A percentile compares a stretch with the other conserved stretches of the same genome.
Conservation (phyloP, 1,140 invertebrate species). For the Cardiocondyla obscurior region DNA sequence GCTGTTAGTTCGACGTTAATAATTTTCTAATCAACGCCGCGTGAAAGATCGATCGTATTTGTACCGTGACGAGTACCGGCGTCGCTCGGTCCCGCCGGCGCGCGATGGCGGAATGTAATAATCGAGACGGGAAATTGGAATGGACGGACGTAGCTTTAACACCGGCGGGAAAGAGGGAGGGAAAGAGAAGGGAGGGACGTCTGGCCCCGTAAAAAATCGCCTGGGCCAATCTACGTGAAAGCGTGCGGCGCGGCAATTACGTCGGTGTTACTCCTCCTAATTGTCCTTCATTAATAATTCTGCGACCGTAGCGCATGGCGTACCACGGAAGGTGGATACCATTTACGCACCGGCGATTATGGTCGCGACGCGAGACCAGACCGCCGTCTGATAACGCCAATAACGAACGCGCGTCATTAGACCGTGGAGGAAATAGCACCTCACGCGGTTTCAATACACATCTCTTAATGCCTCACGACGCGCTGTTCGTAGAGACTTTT, state of each 20-base stretch:
- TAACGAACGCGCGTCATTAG: constrained; percentile 30
- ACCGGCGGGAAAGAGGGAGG: not conserved
- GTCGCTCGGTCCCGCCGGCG: constrained; percentile 5
- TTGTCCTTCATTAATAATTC: constrained; percentile 78
- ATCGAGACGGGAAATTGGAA: constrained; percentile 50
- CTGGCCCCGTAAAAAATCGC: constrained; percentile 30
- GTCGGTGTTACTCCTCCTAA: constrained; percentile 72
- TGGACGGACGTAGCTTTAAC: not conserved
- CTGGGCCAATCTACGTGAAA: constrained; percentile 44
- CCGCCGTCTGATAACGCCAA: constrained; percentile 20
- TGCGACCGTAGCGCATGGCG: constrained; percentile 69
- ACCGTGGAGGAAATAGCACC: not conserved
- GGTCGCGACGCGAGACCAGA: not conserved
- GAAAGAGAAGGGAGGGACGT: not conserved
- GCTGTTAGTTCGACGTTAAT: constrained; percentile 50
- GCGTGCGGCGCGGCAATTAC: constrained; percentile 73
- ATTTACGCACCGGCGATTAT: constrained; percentile 39
- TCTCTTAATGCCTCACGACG: not conserved
- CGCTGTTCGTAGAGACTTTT: not conserved
- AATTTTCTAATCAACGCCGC: constrained; percentile 56
- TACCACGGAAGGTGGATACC: constrained; percentile 68
- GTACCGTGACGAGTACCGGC: constrained; percentile 41
- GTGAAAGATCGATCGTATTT: constrained; percentile 56
- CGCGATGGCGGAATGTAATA: constrained; percentile 38
- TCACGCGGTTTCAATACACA: constrained; percentile 5